phyloP scores from a whole-genome alignment of 23 tunicate species.

The Halocynthia aurantium region DNA sequence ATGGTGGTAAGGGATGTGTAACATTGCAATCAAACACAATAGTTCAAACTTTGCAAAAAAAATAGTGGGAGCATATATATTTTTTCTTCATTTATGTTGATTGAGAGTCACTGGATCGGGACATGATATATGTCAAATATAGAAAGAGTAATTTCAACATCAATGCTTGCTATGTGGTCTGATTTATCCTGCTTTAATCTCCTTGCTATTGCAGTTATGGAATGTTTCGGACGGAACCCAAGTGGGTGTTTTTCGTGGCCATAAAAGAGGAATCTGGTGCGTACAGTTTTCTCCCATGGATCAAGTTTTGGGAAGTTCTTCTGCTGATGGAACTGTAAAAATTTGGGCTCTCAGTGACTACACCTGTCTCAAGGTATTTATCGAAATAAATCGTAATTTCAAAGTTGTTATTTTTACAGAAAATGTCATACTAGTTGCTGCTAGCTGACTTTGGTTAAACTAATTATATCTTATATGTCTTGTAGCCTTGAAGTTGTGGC shows the following conservation, averaged over 20 bases:
- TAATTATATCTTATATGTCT: no score
- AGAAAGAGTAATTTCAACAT: no score
- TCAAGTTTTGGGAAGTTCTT: constrained; percentile 65
- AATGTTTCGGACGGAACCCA: constrained; percentile 33
- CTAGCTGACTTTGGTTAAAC: no score
- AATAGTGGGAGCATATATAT: no score
- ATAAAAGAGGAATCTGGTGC: constrained; percentile 80
- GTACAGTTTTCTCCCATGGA: constrained; percentile 82
- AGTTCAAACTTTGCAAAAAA: no score
- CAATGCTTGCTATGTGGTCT: background rate
- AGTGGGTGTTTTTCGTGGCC: constrained; percentile 53
- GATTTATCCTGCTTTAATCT: background rate
- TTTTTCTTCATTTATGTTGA: no score
- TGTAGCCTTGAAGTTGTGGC: no score
- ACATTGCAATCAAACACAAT: no score
- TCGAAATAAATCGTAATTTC: background rate
- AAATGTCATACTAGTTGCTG: background rate
- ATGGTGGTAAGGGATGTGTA: no score
- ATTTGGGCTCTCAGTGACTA: constrained; percentile 62
- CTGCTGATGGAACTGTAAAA: constrained; percentile 83
- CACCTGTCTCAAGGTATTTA: constrained; percentile 42
- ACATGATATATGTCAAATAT: no score
- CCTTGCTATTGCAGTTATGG: constrained; percentile 45
- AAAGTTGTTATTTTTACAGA: background rate
- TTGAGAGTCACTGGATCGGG: no score